phyloP scores from a whole-genome alignment of 2,888 invertebrate genomes.

The Galeopsomyia nigrocyanea region DNA sequence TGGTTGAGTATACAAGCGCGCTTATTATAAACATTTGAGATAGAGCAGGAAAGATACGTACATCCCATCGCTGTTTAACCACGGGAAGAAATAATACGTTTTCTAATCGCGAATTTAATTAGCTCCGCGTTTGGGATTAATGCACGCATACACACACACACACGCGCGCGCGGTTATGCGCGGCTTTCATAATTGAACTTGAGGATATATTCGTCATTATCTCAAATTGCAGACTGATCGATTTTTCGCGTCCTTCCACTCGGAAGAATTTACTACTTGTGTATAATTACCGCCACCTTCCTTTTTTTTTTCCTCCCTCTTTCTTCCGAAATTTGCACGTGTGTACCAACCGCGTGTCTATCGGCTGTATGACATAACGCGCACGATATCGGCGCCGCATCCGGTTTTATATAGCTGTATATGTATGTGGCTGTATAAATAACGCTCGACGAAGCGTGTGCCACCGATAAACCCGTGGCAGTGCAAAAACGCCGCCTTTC shows the following conservation, averaged over 20 bases:
- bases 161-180: background rate
- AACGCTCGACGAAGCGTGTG: conserved; percentile 26
- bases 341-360: background rate
- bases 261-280: no score
- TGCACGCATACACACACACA: background rate
- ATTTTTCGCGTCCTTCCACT: conserved; percentile 11
- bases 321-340: background rate
- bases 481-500: conserved; percentile 30
- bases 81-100: conserved; percentile 28
- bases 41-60: background rate
- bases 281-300: no score
- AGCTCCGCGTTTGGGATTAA: conserved; percentile 25
- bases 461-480: conserved; percentile 2
- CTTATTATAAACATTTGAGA: background rate
- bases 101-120: conserved; percentile 44
- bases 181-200: conserved; percentile 32
- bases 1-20: background rate
- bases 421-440: conserved; percentile 21
- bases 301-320: background rate
- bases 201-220: conserved; percentile 25
- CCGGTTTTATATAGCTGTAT: conserved; percentile 10
- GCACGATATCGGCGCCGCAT: conserved; percentile 31
- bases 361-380: background rate
- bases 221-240: conserved; percentile 36
- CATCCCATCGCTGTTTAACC: background rate